Percentiles rank a stretch among this genome's conserved stretches.
These are phyloP conservation scores for Nymphalis urticae DNA, from an alignment of 2,888 invertebrate species.

Conservation along the genomic window DNA sequence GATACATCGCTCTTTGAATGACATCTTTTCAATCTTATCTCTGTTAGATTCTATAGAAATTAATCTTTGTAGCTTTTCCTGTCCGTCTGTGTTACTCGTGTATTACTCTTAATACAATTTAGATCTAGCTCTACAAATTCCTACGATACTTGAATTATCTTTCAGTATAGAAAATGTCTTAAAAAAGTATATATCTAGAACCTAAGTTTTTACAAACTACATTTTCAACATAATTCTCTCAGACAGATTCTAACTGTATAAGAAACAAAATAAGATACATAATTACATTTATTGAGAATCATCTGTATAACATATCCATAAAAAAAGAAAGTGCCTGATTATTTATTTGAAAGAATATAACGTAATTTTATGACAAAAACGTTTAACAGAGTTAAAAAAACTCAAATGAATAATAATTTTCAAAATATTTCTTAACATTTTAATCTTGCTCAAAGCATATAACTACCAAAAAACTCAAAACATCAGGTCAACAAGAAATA, in stretches of 20 bases:
- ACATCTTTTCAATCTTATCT: slow-evolving; percentile 27
- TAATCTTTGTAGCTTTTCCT: slow-evolving; percentile 45
- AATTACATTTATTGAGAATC: too few species aligned
- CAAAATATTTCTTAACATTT: slow-evolving; percentile 6
- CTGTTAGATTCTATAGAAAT: slow-evolving; percentile 36
- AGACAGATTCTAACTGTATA: too few species aligned
- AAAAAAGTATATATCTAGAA: background rate
- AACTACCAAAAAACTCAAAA: background rate
- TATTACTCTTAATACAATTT: slow-evolving; percentile 19
- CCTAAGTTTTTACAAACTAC: too few species aligned
- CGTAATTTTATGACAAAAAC: slow-evolving; percentile 55
- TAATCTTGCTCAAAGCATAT: slow-evolving; percentile 25
- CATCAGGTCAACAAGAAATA: slow-evolving; percentile 1
- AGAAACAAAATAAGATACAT: background rate
- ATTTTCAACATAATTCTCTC: background rate
- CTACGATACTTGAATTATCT: background rate
- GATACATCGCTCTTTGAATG: slow-evolving; percentile 42
- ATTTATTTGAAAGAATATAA: slow-evolving; percentile 45
- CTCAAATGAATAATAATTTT: background rate
- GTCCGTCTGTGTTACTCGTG: slow-evolving; percentile 36
- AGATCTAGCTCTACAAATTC: slow-evolving; percentile 21
- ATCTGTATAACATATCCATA: slow-evolving; percentile 19
- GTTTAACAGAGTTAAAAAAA: slow-evolving; percentile 61
- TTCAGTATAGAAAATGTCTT: background rate
- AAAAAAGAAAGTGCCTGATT: slow-evolving; percentile 48